phyloP scores from a whole-genome alignment of 2,113 vertebrate species.

The Holacanthus passer region DNA sequence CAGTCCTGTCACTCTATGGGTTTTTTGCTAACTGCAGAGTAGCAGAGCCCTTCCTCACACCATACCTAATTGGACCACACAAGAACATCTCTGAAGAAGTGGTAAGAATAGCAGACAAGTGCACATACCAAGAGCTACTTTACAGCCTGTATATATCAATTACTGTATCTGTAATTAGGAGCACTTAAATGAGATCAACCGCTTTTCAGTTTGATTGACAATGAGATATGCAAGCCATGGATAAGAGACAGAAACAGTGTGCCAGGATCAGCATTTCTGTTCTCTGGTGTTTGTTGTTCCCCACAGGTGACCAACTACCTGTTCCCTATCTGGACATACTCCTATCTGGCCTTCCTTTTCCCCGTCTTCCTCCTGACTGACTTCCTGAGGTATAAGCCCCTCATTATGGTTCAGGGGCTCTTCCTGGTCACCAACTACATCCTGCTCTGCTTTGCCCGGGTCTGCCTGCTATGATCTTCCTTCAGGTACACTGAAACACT shows the following conservation, averaged over 20 bases:
- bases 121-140: background rate
- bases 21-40: constrained; percentile 83
- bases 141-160: background rate
- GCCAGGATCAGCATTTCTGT: background rate
- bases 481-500: constrained; percentile 70
- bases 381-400: constrained; percentile 80
- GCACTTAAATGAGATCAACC: background rate
- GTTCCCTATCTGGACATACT: constrained; percentile 85
- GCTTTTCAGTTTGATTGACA: background rate
- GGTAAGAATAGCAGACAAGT: constrained; percentile 63
- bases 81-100: constrained; percentile 84
- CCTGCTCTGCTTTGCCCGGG: constrained; percentile 79
- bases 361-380: constrained; percentile 84
- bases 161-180: background rate
- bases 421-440: constrained; percentile 79
- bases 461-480: constrained; percentile 74
- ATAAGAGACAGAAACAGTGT: background rate
- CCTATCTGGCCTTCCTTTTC: constrained; percentile 80
- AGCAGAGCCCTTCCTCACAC: constrained; percentile 83
- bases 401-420: constrained; percentile 79
- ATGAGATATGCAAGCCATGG: background rate
- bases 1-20: constrained; percentile 79
- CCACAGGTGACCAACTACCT: constrained; percentile 81
- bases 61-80: constrained; percentile 82
- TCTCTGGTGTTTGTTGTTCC: constrained; percentile 10